Conservation (phyloP, 2,797 vertebrate genomes). For the Leucoraja ocellata region DNA sequence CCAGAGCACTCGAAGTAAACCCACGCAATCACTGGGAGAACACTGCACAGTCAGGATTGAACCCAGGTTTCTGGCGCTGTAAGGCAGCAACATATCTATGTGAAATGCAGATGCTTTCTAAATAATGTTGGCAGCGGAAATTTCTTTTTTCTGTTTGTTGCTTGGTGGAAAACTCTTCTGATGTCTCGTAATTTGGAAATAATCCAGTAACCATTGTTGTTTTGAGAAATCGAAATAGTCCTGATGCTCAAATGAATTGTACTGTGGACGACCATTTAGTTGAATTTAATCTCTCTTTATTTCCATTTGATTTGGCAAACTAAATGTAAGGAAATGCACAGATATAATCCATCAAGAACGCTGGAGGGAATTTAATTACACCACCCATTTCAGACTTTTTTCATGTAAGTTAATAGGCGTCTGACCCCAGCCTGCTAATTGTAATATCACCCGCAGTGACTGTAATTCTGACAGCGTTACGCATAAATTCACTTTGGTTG, state of each 20-base stretch:
- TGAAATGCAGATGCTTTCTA: background rate
- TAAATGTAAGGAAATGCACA: constrained; percentile 31
- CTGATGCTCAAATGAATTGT: background rate
- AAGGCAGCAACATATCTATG: too few species aligned
- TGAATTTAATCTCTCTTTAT: background rate
- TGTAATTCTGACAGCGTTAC: constrained; percentile 15
- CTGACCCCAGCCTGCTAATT: constrained; percentile 32
- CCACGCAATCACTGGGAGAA: too few species aligned
- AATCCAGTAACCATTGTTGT: background rate
- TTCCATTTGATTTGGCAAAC: constrained; percentile 26
- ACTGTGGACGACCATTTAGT: background rate
- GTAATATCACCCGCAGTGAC: constrained; percentile 35
- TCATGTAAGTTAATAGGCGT: constrained; percentile 35
- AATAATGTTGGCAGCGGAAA: background rate
- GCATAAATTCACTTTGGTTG: constrained; percentile 10
- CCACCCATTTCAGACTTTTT: background rate
- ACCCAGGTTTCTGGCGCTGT: too few species aligned
- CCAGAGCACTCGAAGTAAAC: too few species aligned
- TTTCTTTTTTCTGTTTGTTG: background rate
- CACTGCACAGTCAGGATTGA: too few species aligned
- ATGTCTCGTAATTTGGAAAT: constrained; percentile 1
- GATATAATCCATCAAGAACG: constrained; percentile 30
- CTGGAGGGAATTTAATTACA: constrained; percentile 28
- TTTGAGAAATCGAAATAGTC: background rate
- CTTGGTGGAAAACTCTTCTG: background rate